phyloP scores from a whole-genome alignment of 2,888 invertebrate species.

The Diloba caeruleocephala region DNA sequence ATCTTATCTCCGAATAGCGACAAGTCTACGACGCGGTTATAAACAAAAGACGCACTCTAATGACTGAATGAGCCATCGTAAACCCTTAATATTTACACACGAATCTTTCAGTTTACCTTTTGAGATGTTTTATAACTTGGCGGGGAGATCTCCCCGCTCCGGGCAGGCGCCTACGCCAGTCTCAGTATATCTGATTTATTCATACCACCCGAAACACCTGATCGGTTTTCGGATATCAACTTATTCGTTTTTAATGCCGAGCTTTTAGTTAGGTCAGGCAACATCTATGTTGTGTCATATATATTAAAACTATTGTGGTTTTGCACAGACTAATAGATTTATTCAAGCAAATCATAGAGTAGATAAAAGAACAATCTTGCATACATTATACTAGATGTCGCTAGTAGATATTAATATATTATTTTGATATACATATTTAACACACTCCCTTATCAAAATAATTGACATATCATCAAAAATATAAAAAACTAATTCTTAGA shows the following conservation, averaged over 20 bases:
- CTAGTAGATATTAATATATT: too few relatives aligned
- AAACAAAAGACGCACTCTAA: constrained; percentile 84
- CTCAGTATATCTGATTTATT: constrained; percentile 86
- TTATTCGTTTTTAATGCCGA: constrained; percentile 72
- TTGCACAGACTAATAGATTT: too few relatives aligned
- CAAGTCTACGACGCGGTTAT: constrained; percentile 81
- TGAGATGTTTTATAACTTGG: constrained; percentile 84
- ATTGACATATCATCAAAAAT: too few relatives aligned
- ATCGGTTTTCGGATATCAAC: constrained; percentile 80
- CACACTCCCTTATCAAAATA: too few relatives aligned
- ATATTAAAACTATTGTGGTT: too few relatives aligned
- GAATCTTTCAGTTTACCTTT: constrained; percentile 84
- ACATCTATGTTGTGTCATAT: constrained; percentile 42
- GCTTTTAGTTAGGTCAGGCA: constrained; percentile 61
- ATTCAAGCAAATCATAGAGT: too few relatives aligned
- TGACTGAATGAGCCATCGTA: constrained; percentile 87
- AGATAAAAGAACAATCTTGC: too few relatives aligned
- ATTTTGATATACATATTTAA: too few relatives aligned
- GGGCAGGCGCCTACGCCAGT: constrained; percentile 79
- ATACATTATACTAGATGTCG: too few relatives aligned
- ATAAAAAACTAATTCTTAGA: too few relatives aligned
- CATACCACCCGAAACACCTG: constrained; percentile 86
- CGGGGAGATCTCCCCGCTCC: constrained; percentile 72
- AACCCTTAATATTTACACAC: constrained; percentile 86
- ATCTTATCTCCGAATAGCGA: constrained; percentile 79